Evolutionary conservation across 2,113 vertebrate genomes (phyloP), one percentile per base, ranked within the genome.

Genomic region (Sorex araneus): DNA sequence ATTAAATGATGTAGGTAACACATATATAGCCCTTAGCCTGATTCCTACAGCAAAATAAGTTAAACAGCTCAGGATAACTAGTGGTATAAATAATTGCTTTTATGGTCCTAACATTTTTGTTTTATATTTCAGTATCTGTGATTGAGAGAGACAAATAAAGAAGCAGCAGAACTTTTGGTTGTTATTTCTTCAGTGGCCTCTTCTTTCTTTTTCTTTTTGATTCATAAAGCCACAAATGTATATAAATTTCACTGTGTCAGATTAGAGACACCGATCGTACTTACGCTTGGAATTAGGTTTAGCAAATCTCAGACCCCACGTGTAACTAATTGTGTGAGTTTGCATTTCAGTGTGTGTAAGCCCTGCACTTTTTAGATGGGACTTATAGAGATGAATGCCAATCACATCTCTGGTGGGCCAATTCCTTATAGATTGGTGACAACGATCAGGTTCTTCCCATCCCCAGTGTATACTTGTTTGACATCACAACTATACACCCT

Each of bases 11-110:
- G 6, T 45, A 50, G 47, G 47, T 50, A 12, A 27, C 23, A 27
- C 30, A 28, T 28, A 30, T 9, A 13, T 2, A 90, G 9, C 25
- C 75, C 23, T 90, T 45, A 32, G 15, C 30, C 74, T 82, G 74
- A 85, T 75, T 4, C n/a, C 54, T 93, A 30, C 70, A 93, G 60
- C 23, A 69, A 7, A 89, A 16, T 54, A 74, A 70, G 16, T n/a
- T 60, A 71, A 6, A 67, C 3, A 30, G 3, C 91, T 80, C 11
- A 36, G 43, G 8, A 12, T 21, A 78, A 27, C 10, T 69, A 28
- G 43, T 69, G 15, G 47, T 50, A 67, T 60, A 88, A 45, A 36
- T 74, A 50, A 0, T 40, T 82, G 84, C 27, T 25, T 40, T 40
- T 40, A 40, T 7, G 75, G 6, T 1, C 36, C 4, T 75, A 75